These are phyloP conservation scores for Lota lota DNA, from an alignment of 2,113 vertebrate genomes.

Conservation along the genomic window DNA sequence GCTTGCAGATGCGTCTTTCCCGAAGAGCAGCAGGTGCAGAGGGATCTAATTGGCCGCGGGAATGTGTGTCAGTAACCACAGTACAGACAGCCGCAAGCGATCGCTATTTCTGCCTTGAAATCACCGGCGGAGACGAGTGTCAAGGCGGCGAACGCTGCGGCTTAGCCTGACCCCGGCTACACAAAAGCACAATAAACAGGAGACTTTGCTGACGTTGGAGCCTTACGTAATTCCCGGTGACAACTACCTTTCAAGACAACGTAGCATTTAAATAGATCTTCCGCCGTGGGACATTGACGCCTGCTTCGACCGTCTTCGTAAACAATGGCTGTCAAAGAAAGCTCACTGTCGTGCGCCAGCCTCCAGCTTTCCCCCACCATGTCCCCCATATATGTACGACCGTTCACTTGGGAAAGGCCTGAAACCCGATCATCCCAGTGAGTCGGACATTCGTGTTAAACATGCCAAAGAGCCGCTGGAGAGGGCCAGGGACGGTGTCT, in stretches of 20 bases:
- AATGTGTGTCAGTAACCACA: too few relatives aligned
- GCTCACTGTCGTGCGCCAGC: constrained; percentile 53
- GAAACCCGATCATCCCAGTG: neutral
- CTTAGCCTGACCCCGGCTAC: constrained; percentile 32
- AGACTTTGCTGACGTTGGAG: constrained; percentile 66
- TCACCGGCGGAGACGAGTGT: constrained; percentile 43
- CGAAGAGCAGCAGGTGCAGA: constrained; percentile 49
- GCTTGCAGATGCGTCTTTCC: too few relatives aligned
- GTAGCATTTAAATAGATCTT: constrained; percentile 29
- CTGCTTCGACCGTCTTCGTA: constrained; percentile 64
- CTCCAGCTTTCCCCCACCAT: constrained; percentile 50
- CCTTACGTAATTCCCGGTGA: constrained; percentile 76
- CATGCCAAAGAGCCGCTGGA: too few relatives aligned
- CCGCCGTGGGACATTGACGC: constrained; percentile 1
- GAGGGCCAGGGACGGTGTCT: too few relatives aligned
- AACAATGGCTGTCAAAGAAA: constrained; percentile 76
- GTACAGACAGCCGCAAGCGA: too few relatives aligned
- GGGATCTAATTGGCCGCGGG: too few relatives aligned
- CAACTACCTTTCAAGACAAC: constrained; percentile 65
- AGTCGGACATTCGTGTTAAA: neutral
- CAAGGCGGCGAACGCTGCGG: constrained; percentile 49
- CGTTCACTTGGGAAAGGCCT: too few relatives aligned
- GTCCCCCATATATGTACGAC: constrained; percentile 36
- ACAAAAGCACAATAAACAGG: constrained; percentile 41
- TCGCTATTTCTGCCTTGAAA: constrained; percentile 14